Conservation (phyloP, 2,888 invertebrate species). For the Cryptus armator region DNA sequence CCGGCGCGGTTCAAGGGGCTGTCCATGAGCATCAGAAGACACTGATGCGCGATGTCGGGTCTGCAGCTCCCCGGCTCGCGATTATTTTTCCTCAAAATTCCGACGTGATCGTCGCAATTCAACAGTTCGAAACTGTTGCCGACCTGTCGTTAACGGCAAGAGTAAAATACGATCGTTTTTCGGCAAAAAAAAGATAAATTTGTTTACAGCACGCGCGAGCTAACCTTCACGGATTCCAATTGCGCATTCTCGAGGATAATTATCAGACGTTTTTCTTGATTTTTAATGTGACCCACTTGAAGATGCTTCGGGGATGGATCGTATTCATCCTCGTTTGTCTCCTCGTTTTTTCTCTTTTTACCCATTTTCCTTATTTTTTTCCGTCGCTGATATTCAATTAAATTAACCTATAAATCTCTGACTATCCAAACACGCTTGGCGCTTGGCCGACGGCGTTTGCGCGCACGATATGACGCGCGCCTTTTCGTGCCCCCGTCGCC, state of each 20-base stretch:
- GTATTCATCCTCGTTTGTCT: conserved; percentile 90
- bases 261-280: conserved; percentile 96
- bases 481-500: background rate
- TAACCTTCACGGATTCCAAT: conserved; percentile 97
- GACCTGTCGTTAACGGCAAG: conserved; percentile 86
- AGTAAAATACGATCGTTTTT: conserved; percentile 15
- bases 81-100: conserved; percentile 94
- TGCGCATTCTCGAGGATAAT: conserved; percentile 97
- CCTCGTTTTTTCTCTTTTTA: conserved; percentile 86
- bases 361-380: conserved; percentile 83
- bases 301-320: conserved; percentile 93
- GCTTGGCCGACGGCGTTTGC: background rate
- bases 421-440: conserved; percentile 28
- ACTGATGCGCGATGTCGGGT: conserved; percentile 99
- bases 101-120: conserved; percentile 97
- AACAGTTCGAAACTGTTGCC: conserved; percentile 95
- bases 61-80: conserved; percentile 95
- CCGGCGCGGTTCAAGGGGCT: conserved; percentile 98
- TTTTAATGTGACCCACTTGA: conserved; percentile 91
- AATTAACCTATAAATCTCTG: conserved; percentile 44
- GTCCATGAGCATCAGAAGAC: conserved; percentile 98
- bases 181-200: background rate
- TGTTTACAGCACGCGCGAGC: conserved; percentile 12
- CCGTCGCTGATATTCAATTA: background rate
- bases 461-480: background rate